Evolutionary conservation across 1,140 invertebrate genomes (phyloP), one percentile per base, ranked within the genome.

Genomic region (Temnothorax curvispinosus): DNA sequence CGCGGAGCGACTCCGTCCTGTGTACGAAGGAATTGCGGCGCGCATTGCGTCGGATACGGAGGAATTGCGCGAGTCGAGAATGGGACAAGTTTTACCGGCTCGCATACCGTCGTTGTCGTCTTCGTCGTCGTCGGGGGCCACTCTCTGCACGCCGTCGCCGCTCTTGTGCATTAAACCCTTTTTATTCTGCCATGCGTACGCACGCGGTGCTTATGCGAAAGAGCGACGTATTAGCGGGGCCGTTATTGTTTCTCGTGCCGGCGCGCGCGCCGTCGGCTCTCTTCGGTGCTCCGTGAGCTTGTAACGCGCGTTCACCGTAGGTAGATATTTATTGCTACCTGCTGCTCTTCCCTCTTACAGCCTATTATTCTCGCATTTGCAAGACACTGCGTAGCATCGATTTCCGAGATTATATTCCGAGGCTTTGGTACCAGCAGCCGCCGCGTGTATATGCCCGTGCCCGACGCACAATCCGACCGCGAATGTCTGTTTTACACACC

Each of bases 391-490:
- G 32, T 27, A 35, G 44, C 74, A 65, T 88, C 74, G 82, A 85
- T 85, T 78, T 38, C 47, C 80, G 80, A 82, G 80, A 82, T 82
- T 74, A 74, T 58, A 82, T 82, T 82, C 65, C 67, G 67, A 82
- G 54, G 27, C 67, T 82, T 35, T 47, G 71, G 52, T 74, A 74
- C 35, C 78, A n/a, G 52, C 80, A 32, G 50, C 27, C 8, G 32
- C 35, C 35, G 35, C 38, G 9, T 13, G 38, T 44, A 52, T 32
- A n/a, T 13, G 75, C 41, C 41, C 41, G 13, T 27, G 44, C 15
- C 65, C 65, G 80, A 41, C 52, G 52, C 67, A 58, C 52, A 74
- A 74, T 82, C 65, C 64, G 41, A 74, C 52, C 54, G 78, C 78
- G 52, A 72, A 82, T 56, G 69, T 56, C n/a, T 60, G 80, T 82